Evolutionary conservation across 2,113 vertebrate species (phyloP).

Genomic region (Panurus biarmicus): DNA sequence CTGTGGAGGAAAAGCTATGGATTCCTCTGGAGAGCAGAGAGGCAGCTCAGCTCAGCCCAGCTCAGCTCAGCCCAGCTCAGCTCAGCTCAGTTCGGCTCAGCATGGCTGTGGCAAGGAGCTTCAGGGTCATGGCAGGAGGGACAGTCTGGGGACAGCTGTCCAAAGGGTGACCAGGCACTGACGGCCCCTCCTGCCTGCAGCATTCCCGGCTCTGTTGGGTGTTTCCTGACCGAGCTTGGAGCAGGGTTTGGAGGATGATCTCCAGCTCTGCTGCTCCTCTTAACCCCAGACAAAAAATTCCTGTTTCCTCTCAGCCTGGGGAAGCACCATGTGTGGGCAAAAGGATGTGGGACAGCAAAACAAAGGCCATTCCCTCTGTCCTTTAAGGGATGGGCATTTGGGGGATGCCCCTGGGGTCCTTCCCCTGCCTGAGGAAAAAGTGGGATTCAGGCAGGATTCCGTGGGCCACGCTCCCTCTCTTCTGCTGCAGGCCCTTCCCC

Average conservation of each 20-base stretch:
- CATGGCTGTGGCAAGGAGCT: background rate
- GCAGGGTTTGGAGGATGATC: background rate
- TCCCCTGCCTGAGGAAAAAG: background rate
- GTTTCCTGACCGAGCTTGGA: background rate
- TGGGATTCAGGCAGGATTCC: background rate
- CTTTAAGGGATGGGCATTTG: fast-evolving
- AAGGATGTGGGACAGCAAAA: background rate
- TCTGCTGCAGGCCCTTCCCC: background rate
- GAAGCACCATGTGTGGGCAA: background rate
- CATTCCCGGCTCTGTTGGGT: background rate
- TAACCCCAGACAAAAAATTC: background rate
- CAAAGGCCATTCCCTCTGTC: background rate
- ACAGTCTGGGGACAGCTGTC: background rate
- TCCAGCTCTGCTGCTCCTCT: background rate
- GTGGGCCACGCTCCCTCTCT: fast-evolving
- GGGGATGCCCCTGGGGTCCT: background rate
- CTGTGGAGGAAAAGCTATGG: background rate
- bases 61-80: background rate
- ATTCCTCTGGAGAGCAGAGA: background rate
- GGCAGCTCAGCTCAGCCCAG: background rate
- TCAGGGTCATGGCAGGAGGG: background rate
- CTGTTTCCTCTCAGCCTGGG: background rate
- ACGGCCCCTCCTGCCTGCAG: background rate
- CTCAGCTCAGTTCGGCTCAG: background rate
- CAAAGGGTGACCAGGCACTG: background rate